These are phyloP conservation scores for Empidonax alnorum DNA, from an alignment of 2,113 vertebrate species.

Conservation along the genomic window DNA sequence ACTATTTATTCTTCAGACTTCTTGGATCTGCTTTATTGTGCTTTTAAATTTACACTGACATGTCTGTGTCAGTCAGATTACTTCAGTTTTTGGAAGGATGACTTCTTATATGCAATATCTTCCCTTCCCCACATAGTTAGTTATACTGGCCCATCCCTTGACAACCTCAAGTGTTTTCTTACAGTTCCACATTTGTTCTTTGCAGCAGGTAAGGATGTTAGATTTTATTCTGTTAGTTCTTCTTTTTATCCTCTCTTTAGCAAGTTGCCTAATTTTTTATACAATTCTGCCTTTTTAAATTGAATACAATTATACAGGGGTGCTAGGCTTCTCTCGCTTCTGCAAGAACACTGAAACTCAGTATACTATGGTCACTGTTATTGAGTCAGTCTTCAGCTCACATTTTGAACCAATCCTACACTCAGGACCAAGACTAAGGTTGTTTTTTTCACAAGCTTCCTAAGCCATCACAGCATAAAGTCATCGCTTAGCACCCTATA, in stretches of 20 bases:
- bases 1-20: neutral
- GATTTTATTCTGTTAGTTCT: neutral
- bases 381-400: neutral
- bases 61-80: neutral
- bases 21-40: neutral
- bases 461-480: neutral
- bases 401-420: neutral
- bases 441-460: neutral
- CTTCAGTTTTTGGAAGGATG: neutral
- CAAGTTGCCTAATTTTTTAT: neutral
- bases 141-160: neutral
- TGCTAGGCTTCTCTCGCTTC: neutral
- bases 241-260: neutral
- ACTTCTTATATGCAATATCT: neutral
- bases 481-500: neutral
- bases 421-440: neutral
- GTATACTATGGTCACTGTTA: neutral
- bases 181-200: fast-evolving
- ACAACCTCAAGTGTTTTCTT: neutral
- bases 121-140: neutral
- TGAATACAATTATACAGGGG: neutral
- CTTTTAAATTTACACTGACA: neutral
- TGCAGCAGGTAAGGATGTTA: neutral
- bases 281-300: neutral
- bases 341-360: neutral